Evolutionary conservation across 2,888 invertebrate genomes (phyloP), one percentile per base, ranked within the genome.

Genomic region (Pantelozetes paolii): DNA sequence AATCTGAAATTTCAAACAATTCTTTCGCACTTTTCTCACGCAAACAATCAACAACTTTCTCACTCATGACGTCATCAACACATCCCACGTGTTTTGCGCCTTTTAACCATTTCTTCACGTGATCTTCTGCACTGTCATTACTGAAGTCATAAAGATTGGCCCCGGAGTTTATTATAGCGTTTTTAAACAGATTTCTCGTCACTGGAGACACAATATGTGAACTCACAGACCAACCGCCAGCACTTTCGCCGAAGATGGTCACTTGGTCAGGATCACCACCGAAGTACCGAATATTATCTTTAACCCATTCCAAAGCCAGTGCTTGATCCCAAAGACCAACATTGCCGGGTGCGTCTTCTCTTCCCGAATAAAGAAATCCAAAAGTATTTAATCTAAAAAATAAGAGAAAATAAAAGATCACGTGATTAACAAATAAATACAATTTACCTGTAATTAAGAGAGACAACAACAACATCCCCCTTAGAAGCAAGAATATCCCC

Each of bases 81-180:
- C 75, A 72, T 62, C 77, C 59, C 73, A 77, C 71, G 71, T 78
- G 67, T 32, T 71, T 28, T 1, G 78, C 78, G 26, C 42, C 62
- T 67, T 45, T 23, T 6, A 50, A 32, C 64, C 64, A 64, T 2
- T 18, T 64, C 6, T 78, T 71, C 20, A 69, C 23, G 9, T 76
- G 76, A 50, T 42, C 26, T 73, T 67, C 20, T 1, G 45, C 42
- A 23, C 20, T 20, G 18, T 30, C 23, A 54, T n/a, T 8, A 9
- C 6, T 45, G 1, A 50, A 23, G 20, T 69, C 23, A 18, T 40
- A 20, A 11, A 48, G 42, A 42, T 45, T n/a, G 6, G 73, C 64
- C 0, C 69, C 73, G 1, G 73, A 73, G 20, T 45, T 20, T n/a
- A 73, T 23, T 3, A 73, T 69, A 9, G 69, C 73, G 13, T 69